phyloP scores from a whole-genome alignment of 1,140 invertebrate species.

The Cherax quadricarinatus region DNA sequence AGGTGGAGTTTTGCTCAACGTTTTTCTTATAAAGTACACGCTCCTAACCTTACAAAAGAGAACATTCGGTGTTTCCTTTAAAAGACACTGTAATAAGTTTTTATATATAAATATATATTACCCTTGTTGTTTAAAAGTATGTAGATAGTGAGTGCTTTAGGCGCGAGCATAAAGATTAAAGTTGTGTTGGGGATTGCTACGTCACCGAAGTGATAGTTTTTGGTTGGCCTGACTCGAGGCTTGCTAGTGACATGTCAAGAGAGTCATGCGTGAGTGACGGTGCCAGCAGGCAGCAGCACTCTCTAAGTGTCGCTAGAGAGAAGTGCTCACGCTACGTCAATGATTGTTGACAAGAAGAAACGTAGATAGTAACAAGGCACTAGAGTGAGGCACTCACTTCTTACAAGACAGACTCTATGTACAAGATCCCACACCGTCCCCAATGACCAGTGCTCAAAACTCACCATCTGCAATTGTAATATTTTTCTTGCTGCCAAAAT shows the following conservation, averaged over 20 bases:
- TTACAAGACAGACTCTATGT: background rate
- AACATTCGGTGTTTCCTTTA: background rate
- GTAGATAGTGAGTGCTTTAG: background rate
- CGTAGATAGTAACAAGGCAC: background rate
- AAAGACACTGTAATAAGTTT: background rate
- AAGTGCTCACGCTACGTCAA: background rate
- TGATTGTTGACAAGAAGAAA: background rate
- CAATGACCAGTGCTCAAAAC: background rate
- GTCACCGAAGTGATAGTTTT: slow-evolving; percentile 45
- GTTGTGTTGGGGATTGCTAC: background rate
- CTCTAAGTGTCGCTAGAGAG: background rate
- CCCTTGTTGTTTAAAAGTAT: background rate
- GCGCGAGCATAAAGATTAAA: background rate
- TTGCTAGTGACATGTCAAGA: slow-evolving; percentile 36
- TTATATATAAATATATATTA: background rate
- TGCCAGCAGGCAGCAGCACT: background rate
- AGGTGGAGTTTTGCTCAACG: slow-evolving; percentile 14
- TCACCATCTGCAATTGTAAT: background rate
- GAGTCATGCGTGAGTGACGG: background rate
- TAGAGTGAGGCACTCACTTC: background rate
- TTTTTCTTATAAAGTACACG: background rate
- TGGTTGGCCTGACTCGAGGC: slow-evolving; percentile 21
- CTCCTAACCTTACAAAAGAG: background rate
- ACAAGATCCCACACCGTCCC: background rate
- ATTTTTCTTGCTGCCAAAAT: background rate